A percentile compares a stretch with the other conserved stretches of the same genome.
These are phyloP conservation scores for Nanorana parkeri DNA, from an alignment of 2,113 vertebrate species.

Conservation along the genomic window DNA sequence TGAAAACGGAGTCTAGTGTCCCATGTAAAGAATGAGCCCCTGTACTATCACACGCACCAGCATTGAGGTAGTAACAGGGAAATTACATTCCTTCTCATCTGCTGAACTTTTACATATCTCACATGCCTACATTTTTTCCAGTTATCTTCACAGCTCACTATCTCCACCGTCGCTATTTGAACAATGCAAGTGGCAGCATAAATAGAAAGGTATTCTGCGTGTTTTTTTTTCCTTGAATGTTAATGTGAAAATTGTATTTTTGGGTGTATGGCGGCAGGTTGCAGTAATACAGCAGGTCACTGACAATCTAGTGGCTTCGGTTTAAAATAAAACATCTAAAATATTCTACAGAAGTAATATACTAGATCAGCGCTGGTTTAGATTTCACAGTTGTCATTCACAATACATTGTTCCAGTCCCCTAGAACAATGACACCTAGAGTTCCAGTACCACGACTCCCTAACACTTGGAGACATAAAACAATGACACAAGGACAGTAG, in stretches of 20 bases:
- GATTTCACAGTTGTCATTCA: too few species aligned
- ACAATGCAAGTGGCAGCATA: not conserved
- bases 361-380: too few species aligned
- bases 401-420: too few species aligned
- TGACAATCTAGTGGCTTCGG: too few species aligned
- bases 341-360: too few species aligned
- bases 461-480: too few species aligned
- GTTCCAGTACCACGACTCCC: too few species aligned
- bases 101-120: constrained; percentile 5
- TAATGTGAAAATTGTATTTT: not conserved
- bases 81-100: not conserved
- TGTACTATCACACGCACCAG: not conserved
- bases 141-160: constrained; percentile 20
- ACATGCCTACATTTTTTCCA: constrained; percentile 35
- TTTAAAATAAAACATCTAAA: too few species aligned
- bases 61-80: not conserved
- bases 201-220: constrained; percentile 22
- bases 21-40: not conserved
- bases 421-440: too few species aligned
- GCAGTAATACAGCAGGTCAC: too few species aligned
- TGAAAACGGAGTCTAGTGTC: not conserved
- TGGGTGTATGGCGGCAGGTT: not conserved
- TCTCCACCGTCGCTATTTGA: constrained; percentile 34
- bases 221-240: not conserved
- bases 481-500: too few species aligned